phyloP scores from a whole-genome alignment of 1,140 invertebrate genomes.

The Drosophila subobscura region DNA sequence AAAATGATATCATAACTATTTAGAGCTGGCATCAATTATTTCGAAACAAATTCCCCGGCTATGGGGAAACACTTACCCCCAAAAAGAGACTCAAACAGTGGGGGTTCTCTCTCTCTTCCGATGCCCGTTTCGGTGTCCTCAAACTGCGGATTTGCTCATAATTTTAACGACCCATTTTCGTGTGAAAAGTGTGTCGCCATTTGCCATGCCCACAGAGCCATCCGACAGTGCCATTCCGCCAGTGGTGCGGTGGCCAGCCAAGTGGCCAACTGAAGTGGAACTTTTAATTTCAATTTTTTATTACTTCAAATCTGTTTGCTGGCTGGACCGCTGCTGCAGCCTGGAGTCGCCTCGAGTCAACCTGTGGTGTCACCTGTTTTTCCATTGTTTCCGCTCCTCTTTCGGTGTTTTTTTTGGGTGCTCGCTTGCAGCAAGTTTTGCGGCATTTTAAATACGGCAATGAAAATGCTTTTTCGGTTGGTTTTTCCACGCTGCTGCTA shows the following conservation, averaged over 20 bases:
- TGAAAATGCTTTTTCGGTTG: slow-evolving; percentile 68
- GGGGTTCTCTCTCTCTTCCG: slow-evolving; percentile 6
- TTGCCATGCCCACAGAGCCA: not conserved
- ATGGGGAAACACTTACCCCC: not conserved
- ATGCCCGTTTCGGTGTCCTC: not conserved
- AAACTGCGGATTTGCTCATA: slow-evolving; percentile 52
- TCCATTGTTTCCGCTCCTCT: slow-evolving; percentile 37
- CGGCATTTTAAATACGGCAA: slow-evolving; percentile 59
- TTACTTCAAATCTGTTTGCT: slow-evolving; percentile 73
- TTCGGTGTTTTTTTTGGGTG: not conserved
- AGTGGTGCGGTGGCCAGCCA: slow-evolving; percentile 35
- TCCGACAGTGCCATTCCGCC: not conserved
- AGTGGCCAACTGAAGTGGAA: slow-evolving; percentile 59
- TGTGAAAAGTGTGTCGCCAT: slow-evolving; percentile 71
- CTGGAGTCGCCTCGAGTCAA: slow-evolving; percentile 7
- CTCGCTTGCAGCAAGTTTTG: slow-evolving; percentile 38
- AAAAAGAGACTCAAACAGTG: slow-evolving; percentile 1
- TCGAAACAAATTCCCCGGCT: not conserved
- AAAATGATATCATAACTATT: too few species aligned
- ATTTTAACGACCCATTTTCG: slow-evolving; percentile 78
- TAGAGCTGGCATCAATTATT: too few species aligned
- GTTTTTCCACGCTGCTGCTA: slow-evolving; percentile 29
- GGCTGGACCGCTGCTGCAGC: not conserved
- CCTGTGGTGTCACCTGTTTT: slow-evolving; percentile 54
- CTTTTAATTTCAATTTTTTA: slow-evolving; percentile 81